phyloP scores from a whole-genome alignment of 2,113 vertebrate species.

The Nannobrachium achirus region DNA sequence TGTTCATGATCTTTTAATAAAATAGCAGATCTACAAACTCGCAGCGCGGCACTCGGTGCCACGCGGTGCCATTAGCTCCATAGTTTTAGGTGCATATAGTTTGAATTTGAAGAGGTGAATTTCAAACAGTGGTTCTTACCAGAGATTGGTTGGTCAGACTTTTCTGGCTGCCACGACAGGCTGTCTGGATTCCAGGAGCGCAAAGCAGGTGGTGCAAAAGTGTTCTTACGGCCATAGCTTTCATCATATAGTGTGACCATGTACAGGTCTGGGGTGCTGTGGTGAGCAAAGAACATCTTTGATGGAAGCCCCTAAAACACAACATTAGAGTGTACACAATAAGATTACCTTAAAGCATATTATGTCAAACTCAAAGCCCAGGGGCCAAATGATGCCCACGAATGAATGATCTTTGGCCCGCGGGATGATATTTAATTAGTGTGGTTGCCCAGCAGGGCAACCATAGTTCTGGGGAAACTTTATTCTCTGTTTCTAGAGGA shows the following conservation, averaged over 20 bases:
- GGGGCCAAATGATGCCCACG: no score
- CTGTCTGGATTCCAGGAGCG: conserved; percentile 65
- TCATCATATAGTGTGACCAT: conserved; percentile 80
- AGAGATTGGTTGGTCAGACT: conserved; percentile 70
- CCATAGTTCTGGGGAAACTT: no score
- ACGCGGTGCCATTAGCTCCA: no score
- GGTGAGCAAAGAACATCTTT: conserved; percentile 75
- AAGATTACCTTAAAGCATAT: no score
- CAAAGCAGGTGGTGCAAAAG: conserved; percentile 60
- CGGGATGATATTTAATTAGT: no score
- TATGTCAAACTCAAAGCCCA: no score
- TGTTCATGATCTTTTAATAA: no score
- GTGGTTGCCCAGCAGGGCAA: no score
- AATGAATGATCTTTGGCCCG: no score
- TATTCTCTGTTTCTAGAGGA: no score
- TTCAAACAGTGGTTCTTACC: conserved; percentile 38
- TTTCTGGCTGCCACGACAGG: conserved; percentile 78
- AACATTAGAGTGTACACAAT: conserved; percentile 3
- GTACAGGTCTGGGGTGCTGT: conserved; percentile 59
- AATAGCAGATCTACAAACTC: no score
- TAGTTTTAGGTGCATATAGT: conserved; percentile 20
- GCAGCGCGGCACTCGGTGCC: no score
- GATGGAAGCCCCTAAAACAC: conserved; percentile 79
- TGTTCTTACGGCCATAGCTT: conserved; percentile 60
- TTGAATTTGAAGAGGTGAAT: background rate